These are phyloP conservation scores for Peromyscus melanophrys DNA, from an alignment of 2,797 vertebrate genomes.

Conservation along the genomic window DNA sequence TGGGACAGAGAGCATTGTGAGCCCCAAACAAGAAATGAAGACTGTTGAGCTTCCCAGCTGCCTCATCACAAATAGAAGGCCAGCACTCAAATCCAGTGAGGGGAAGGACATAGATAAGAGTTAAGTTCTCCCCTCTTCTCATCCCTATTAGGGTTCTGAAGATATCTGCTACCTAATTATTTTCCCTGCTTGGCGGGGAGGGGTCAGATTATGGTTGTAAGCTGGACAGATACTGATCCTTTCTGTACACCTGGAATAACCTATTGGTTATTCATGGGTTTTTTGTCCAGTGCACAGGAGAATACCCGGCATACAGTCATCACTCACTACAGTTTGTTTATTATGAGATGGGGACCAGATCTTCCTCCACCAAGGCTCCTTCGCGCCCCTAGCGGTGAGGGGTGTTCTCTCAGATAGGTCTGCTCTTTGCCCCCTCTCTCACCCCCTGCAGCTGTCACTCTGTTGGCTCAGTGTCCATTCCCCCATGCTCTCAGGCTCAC, in stretches of 20 bases:
- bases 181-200: not conserved
- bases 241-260: not conserved
- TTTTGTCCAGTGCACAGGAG: not conserved
- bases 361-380: not conserved
- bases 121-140: not conserved
- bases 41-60: not conserved
- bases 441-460: accelerated
- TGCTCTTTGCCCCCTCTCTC: not conserved
- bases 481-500: constrained; percentile 87
- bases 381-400: not conserved
- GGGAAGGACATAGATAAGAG: not conserved
- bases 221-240: not conserved
- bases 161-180: not conserved
- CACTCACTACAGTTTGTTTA: not conserved
- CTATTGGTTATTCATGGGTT: not conserved
- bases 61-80: not conserved
- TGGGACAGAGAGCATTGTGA: not conserved
- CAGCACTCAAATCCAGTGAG: not conserved
- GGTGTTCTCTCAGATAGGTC: not conserved
- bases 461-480: no score
- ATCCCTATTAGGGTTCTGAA: not conserved
- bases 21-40: not conserved
- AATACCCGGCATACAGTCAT: not conserved
- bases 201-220: not conserved
- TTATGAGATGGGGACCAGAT: not conserved